Evolutionary conservation across 2,888 invertebrate genomes (phyloP), one percentile per base, ranked within the genome.

Genomic region (Plutella xylostella): DNA sequence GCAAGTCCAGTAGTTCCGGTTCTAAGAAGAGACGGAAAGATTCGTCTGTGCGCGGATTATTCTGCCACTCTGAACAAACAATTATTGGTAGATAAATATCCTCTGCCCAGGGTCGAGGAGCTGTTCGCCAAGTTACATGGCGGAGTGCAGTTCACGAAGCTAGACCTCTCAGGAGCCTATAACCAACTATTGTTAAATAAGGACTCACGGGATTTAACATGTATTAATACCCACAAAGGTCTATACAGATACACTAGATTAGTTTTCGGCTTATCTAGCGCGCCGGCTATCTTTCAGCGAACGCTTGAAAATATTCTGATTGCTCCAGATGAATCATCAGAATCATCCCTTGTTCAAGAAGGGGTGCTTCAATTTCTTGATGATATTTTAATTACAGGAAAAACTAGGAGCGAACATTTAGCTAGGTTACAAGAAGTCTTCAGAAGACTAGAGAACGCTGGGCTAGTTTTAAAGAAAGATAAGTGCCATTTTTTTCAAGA

Each of bases 381-480:
- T 11, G 25, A 40, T 14, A 25, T 40, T 15, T 11, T 34, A 4
- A 9, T 34, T 2, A 34, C 9, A 4, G 33, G 33, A n/a, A 33
- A n/a, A 4, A 9, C 34, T 2, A 15, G 17, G 18, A 14, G 17
- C 14, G 17, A 34, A 34, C 34, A 34, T 18, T 4, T 3, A 15
- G 14, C 14, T 9, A 34, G n/a, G 4, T 28, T 55, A 22, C 20
- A 47, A 5, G 28, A 18, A 1, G 55, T 53, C 3, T 22, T 52
- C 9, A 21, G 38, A 34, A 38, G 51, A 2, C 47, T 55, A 34
- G 38, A 51, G 15, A 44, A 41, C 3, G 41, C 41, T 6, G 41
- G 41, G 12, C 15, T 41, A 17, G 28, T 28, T 1, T 25, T 41
- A 15, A 19, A 41, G 9, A 41, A 28, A 28, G 22, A 41, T 28